These are phyloP conservation scores for Dunckerocampus dactyliophorus DNA, from an alignment of 2,113 vertebrate genomes.

Conservation along the genomic window DNA sequence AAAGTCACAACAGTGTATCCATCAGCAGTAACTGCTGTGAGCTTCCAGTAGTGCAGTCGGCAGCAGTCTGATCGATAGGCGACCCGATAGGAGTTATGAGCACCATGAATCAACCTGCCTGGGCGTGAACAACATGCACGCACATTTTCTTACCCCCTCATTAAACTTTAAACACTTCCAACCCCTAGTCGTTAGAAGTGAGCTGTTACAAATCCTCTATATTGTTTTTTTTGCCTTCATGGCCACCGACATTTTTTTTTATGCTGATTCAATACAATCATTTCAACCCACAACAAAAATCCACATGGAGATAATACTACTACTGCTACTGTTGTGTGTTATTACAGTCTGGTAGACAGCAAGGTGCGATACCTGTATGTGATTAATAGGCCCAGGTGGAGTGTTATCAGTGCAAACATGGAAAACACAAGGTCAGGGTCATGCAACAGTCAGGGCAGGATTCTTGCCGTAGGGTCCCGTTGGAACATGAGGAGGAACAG, in stretches of 20 bases:
- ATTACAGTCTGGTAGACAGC: not conserved
- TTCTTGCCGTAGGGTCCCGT: slow-evolving; percentile 17
- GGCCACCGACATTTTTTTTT: not conserved
- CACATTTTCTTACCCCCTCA: not conserved
- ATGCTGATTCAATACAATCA: not conserved
- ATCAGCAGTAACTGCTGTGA: slow-evolving; percentile 31
- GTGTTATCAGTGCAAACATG: slow-evolving; percentile 43
- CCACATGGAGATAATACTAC: not conserved
- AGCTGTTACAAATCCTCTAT: not conserved
- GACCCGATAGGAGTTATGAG: slow-evolving; percentile 52
- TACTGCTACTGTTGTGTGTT: not conserved
- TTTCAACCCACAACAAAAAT: not conserved
- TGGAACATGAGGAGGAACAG: slow-evolving; percentile 6
- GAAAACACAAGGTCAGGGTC: slow-evolving; percentile 26
- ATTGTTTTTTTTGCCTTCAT: not conserved
- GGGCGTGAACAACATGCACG: slow-evolving; percentile 21
- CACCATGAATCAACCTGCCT: slow-evolving; percentile 66
- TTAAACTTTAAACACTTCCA: not conserved
- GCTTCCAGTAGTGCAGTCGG: slow-evolving; percentile 34
- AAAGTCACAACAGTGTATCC: slow-evolving; percentile 22
- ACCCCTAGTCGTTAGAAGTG: not conserved
- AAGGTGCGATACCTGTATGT: slow-evolving; percentile 16
- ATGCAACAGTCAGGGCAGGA: slow-evolving; percentile 13
- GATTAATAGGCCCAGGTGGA: slow-evolving; percentile 36
- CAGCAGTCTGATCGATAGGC: slow-evolving; percentile 53